Conservation (phyloP, 2,113 vertebrate species). For the Grus americana region DNA sequence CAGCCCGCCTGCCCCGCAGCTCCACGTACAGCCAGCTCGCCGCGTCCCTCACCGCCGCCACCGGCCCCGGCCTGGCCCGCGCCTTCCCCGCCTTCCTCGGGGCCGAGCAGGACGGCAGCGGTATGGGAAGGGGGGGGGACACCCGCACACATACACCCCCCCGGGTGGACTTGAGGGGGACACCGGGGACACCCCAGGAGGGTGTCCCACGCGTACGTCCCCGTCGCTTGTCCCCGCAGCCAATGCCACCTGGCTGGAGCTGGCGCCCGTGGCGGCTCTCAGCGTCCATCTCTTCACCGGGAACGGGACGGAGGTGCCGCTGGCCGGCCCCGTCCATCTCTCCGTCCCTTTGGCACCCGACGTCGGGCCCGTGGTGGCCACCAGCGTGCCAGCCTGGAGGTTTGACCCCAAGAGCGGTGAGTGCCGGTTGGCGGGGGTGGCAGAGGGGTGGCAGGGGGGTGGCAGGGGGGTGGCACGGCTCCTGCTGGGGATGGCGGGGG, state of each 20-base stretch:
- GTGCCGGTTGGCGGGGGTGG: slow-evolving; percentile 23
- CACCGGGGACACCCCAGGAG: accelerated
- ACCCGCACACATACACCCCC: no score
- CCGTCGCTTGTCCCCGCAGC: not conserved
- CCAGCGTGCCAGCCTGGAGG: slow-evolving; percentile 14
- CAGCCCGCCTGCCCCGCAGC: slow-evolving; percentile 82
- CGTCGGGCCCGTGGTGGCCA: not conserved
- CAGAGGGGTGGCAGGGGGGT: no score
- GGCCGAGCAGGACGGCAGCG: slow-evolving; percentile 85
- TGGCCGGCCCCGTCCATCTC: slow-evolving; percentile 14
- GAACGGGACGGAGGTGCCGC: slow-evolving; percentile 32
- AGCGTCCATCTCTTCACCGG: slow-evolving; percentile 23
- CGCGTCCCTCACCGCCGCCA: slow-evolving; percentile 88
- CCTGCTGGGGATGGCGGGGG: no score
- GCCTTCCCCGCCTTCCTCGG: slow-evolving; percentile 94
- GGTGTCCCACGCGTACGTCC: not conserved
- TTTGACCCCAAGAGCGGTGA: slow-evolving; percentile 40
- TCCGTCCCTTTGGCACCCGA: not conserved
- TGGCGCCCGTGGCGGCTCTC: slow-evolving; percentile 31
- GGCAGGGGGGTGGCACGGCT: no score
- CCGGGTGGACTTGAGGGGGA: not conserved
- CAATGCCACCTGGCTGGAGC: slow-evolving; percentile 44
- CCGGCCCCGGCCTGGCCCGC: slow-evolving; percentile 81
- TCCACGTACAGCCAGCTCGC: slow-evolving; percentile 89
- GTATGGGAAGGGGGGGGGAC: slow-evolving; percentile 54